Base-by-base conservation (phyloP, 2,888 invertebrate species). In the Hirtodrosophila alboralis region DNA sequence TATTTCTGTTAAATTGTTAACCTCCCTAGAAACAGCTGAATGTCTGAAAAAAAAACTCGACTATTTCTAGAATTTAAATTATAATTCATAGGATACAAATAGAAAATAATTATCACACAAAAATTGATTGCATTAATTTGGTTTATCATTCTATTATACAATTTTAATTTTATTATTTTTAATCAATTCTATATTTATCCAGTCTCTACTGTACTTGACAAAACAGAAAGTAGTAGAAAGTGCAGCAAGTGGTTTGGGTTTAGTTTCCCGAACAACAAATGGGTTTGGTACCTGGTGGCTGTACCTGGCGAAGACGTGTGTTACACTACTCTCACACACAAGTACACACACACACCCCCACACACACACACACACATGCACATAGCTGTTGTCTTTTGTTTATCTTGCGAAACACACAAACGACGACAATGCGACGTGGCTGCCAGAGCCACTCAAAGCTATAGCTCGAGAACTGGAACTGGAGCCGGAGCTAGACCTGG, bases 361-460 rank as follows among this genome's bases (percentile, higher is more conserved):
- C 27, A 18, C 38, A 47, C 31, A 38, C 18, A 36, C 38, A 51
- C 14, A 21, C 28, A 28, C n/a, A 10, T 14, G 12, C 4, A 27
- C 9, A 23, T 41, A 59, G 48, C 33, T 61, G 84, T 56, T 83
- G 79, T 79, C 79, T 79, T 83, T 79, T 79, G 79, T 86, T 79
- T 79, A 75, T 79, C 79, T 79, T 79, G 61, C 57, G 70, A 44
- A 57, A 61, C 64, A 56, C 83, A 77, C 63, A 84, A 78, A 51
- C 76, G 65, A 63, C 54, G 52, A 79, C 71, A 58, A 53, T 62
- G 72, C 53, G 65, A 62, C 66, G 69, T 48, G 49, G 74, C 40
- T 66, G 65, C 51, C 51, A 40, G 58, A 58, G 72, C 52, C 68
- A 65, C 48, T 68, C 51, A 58, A 71, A 54, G 53, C 41, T 34